Conservation (phyloP, 92 coral and sea anemone genomes). For the Zoanthus sociatus region DNA sequence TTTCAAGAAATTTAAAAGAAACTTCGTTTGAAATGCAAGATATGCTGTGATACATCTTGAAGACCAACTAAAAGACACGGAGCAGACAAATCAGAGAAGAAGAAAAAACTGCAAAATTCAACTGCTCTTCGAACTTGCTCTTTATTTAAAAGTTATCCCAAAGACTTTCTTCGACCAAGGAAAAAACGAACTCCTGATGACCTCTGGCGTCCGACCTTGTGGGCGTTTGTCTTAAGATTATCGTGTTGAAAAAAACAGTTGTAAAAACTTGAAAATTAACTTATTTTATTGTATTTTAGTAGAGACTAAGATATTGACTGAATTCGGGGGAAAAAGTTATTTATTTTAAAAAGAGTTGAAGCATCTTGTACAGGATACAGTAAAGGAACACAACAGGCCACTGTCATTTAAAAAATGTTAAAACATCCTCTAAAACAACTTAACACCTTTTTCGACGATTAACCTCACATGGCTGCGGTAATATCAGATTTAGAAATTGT, state of each 20-base stretch:
- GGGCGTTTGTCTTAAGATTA: not conserved
- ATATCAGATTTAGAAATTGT: not conserved
- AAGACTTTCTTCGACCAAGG: too few species aligned
- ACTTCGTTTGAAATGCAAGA: not conserved
- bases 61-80: too few species aligned
- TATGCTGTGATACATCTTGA: not conserved
- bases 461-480: too few species aligned
- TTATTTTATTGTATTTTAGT: not conserved
- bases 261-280: not conserved
- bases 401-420: not conserved
- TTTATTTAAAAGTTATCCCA: too few species aligned
- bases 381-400: too few species aligned
- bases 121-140: too few species aligned
- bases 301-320: not conserved
- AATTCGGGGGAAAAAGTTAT: not conserved
- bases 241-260: not conserved
- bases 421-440: not conserved
- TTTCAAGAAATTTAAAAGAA: not conserved
- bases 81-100: too few species aligned
- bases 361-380: too few species aligned
- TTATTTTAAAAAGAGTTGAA: not conserved
- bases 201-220: not conserved
- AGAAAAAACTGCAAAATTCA: too few species aligned
- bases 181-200: too few species aligned
- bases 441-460: not conserved